Percentiles rank a stretch among this genome's conserved stretches.
These are phyloP conservation scores for Gobius niger DNA, from an alignment of 2,113 vertebrate genomes.

Conservation along the genomic window DNA sequence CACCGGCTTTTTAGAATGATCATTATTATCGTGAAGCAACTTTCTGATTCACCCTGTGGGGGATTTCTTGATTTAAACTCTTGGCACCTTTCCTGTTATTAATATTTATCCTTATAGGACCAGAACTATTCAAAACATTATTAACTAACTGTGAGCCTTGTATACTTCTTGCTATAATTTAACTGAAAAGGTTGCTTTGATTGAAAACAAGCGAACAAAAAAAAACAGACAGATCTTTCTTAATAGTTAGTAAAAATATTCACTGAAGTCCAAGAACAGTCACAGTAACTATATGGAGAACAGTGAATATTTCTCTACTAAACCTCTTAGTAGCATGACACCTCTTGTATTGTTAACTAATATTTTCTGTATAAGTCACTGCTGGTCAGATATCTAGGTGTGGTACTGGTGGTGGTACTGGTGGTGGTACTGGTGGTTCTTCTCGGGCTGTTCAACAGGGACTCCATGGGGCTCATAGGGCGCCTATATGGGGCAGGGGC, in stretches of 20 bases:
- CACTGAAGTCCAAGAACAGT: neutral
- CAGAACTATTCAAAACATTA: neutral
- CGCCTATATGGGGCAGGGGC: neutral
- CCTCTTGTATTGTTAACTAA: constrained; percentile 24
- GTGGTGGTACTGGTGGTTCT: constrained; percentile 2
- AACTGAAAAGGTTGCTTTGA: too few relatives aligned
- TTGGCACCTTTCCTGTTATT: neutral
- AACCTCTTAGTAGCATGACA: neutral
- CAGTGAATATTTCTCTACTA: too few relatives aligned
- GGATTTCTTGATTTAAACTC: neutral
- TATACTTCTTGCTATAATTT: too few relatives aligned
- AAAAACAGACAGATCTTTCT: too few relatives aligned
- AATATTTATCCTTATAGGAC: neutral
- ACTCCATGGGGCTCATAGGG: constrained; percentile 62
- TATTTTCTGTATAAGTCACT: constrained; percentile 45
- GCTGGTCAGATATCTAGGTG: constrained; percentile 20
- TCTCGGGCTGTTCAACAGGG: constrained; percentile 41
- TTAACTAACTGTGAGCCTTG: neutral
- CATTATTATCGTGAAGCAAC: too few relatives aligned
- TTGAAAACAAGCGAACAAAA: too few relatives aligned
- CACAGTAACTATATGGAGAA: neutral
- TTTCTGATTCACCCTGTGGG: too few relatives aligned
- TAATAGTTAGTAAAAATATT: neutral
- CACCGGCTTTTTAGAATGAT: too few relatives aligned
- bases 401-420: neutral